phyloP scores from a whole-genome alignment of 2,888 invertebrate genomes.

The Synanthedon andrenaeformis region DNA sequence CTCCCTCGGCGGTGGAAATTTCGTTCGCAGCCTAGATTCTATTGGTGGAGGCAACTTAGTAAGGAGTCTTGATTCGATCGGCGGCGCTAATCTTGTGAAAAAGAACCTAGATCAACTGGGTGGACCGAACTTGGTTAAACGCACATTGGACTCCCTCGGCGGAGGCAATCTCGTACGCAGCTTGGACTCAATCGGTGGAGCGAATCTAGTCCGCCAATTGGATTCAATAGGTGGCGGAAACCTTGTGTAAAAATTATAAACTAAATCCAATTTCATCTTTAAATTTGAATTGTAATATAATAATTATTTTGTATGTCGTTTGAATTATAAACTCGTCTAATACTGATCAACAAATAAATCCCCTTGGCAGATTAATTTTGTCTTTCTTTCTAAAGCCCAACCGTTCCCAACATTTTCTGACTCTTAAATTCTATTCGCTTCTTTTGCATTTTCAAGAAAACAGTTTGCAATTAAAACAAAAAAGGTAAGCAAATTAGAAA shows the following conservation, averaged over 20 bases:
- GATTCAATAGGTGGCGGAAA: constrained; percentile 51
- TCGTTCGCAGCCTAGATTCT: constrained; percentile 31
- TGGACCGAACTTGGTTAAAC: constrained; percentile 51
- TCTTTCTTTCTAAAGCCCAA: neutral
- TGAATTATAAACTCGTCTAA: neutral
- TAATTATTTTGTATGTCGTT: neutral
- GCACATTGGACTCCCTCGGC: constrained; percentile 51
- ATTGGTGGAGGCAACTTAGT: constrained; percentile 49
- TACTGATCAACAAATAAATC: neutral
- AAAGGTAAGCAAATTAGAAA: neutral
- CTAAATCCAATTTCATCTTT: neutral
- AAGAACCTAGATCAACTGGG: constrained; percentile 54
- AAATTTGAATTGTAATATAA: neutral
- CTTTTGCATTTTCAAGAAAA: no score
- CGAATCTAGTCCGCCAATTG: constrained; percentile 54
- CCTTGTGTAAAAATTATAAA: constrained; percentile 30
- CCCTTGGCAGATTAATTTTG: neutral
- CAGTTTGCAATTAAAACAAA: neutral
- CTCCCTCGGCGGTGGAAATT: constrained; percentile 47
- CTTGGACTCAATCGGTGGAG: constrained; percentile 62
- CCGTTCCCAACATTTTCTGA: neutral
- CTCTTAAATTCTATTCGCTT: no score
- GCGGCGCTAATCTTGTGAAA: constrained; percentile 52
- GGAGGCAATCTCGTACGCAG: constrained; percentile 56
- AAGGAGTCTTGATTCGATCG: constrained; percentile 46